phyloP scores from a whole-genome alignment of 2,113 vertebrate species.

The Miniopterus natalensis region DNA sequence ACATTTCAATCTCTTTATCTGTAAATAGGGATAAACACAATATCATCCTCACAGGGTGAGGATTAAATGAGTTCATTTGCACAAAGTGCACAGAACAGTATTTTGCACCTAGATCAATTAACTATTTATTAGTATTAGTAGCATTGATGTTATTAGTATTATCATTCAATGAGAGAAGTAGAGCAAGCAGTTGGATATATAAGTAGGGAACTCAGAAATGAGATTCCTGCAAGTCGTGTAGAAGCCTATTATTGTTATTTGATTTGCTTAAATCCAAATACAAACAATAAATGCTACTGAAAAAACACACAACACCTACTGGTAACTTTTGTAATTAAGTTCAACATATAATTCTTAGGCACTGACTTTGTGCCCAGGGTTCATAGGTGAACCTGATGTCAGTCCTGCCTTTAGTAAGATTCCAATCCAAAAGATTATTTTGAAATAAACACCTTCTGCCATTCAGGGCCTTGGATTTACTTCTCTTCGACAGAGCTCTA shows the following conservation, averaged over 20 bases:
- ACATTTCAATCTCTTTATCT: background rate
- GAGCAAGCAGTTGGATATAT: background rate
- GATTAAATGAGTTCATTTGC: background rate
- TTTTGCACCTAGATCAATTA: background rate
- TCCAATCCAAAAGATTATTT: background rate
- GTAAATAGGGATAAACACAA: background rate
- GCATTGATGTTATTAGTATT: background rate
- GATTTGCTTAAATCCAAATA: background rate
- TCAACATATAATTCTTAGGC: background rate
- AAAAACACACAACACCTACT: background rate
- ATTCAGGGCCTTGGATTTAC: background rate
- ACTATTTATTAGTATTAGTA: background rate
- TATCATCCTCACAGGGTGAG: background rate
- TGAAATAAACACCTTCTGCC: background rate
- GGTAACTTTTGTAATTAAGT: background rate
- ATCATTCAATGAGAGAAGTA: background rate
- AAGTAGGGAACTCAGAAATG: background rate
- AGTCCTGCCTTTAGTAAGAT: background rate
- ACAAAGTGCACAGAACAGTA: background rate
- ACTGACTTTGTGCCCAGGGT: background rate
- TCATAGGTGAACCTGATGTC: background rate
- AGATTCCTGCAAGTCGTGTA: background rate
- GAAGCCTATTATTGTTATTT: background rate
- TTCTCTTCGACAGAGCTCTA: background rate
- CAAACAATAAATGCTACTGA: background rate